A percentile compares a stretch with the other conserved stretches of the same genome.
Conservation (phyloP, 2,797 vertebrate genomes). For the Nyctalus aviator region DNA sequence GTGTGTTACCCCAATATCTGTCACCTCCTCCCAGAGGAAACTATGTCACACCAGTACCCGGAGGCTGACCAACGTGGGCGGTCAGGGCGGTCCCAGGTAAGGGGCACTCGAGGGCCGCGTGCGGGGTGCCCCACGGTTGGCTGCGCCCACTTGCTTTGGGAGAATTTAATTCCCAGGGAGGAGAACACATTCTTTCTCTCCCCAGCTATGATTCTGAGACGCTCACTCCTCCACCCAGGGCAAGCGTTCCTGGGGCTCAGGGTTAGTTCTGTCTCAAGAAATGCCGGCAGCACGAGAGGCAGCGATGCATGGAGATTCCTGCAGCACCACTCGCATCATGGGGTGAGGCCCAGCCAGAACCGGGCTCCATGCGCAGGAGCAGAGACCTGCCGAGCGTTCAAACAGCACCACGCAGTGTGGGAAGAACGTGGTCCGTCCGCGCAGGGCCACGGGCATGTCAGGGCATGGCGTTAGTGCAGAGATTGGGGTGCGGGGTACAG, state of each 20-base stretch:
- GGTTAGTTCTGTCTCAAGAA: not conserved
- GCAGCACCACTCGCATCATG: fast-evolving
- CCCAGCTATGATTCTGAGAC: fast-evolving
- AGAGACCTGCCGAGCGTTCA: not conserved
- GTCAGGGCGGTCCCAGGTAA: not conserved
- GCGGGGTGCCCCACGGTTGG: not conserved
- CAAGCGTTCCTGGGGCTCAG: fast-evolving
- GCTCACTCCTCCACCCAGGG: fast-evolving
- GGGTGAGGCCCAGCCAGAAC: not conserved
- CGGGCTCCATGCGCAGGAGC: fast-evolving
- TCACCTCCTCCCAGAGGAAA: not conserved
- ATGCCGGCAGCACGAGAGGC: not conserved
- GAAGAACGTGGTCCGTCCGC: fast-evolving
- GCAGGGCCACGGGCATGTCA: fast-evolving
- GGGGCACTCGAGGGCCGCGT: not conserved
- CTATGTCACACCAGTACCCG: not conserved
- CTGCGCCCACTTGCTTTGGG: fast-evolving
- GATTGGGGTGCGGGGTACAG: fast-evolving
- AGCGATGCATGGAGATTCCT: fast-evolving
- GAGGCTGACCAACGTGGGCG: not conserved
- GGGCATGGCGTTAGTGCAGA: fast-evolving
- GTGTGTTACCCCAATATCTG: conserved; percentile 67
- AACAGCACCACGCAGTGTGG: fast-evolving
- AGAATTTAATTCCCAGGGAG: not conserved
- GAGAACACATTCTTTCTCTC: not conserved